A percentile compares a stretch with the other conserved stretches of the same genome.
phyloP scores from a whole-genome alignment of 2,888 invertebrate genomes.

The Prenolepis imparis region DNA sequence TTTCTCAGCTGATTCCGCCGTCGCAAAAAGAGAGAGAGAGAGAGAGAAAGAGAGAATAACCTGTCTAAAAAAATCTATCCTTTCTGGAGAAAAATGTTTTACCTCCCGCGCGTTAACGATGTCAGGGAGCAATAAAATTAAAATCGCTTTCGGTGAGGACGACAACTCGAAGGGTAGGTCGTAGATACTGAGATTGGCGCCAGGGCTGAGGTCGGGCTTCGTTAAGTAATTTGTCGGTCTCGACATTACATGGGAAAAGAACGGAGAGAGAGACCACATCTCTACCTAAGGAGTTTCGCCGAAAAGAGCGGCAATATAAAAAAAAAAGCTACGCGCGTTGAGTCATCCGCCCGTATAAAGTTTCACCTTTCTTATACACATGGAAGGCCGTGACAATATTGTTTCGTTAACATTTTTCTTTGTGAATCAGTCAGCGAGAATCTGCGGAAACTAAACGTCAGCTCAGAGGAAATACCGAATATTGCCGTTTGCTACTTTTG shows the following conservation, averaged over 20 bases:
- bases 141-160: constrained; percentile 28
- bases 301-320: constrained; percentile 37
- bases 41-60: not conserved
- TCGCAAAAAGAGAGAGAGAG: too few species aligned
- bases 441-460: not conserved
- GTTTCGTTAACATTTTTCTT: constrained; percentile 35
- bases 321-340: constrained; percentile 23
- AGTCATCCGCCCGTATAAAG: constrained; percentile 36
- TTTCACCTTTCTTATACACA: constrained; percentile 55
- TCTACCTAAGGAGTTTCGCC: constrained; percentile 44
- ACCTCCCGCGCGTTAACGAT: not conserved
- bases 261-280: constrained; percentile 24
- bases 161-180: constrained; percentile 32
- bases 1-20: not conserved
- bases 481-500: not conserved
- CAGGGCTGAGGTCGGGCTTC: constrained; percentile 34
- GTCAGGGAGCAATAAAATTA: constrained; percentile 36
- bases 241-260: constrained; percentile 30
- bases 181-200: constrained; percentile 43
- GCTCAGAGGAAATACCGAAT: constrained; percentile 53
- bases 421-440: constrained; percentile 27
- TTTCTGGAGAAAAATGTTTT: constrained; percentile 22
- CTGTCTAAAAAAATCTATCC: not conserved
- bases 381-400: constrained; percentile 48
- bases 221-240: constrained; percentile 61